phyloP scores from a whole-genome alignment of 2,113 vertebrate species.

The Hiodon alosoides region DNA sequence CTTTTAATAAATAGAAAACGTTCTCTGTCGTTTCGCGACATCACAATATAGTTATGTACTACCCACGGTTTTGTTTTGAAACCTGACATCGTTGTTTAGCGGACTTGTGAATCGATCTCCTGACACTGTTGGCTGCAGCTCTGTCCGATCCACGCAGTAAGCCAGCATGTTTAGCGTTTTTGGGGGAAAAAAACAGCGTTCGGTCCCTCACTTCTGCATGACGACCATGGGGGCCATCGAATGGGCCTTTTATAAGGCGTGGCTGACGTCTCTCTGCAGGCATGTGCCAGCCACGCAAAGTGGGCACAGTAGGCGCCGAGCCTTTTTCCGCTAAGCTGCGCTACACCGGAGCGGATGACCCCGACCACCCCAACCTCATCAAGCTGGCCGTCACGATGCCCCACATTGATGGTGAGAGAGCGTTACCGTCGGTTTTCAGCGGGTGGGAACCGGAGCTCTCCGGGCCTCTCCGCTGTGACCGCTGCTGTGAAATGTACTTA shows the following conservation, averaged over 20 bases:
- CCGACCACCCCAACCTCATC: conserved; percentile 77
- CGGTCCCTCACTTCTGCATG: neutral
- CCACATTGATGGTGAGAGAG: conserved; percentile 81
- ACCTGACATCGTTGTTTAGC: no score
- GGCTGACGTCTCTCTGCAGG: conserved; percentile 52
- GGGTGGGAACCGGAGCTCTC: no score
- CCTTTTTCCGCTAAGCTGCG: conserved; percentile 90
- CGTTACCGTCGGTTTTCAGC: neutral
- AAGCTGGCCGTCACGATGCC: conserved; percentile 89
- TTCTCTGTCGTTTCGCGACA: no score
- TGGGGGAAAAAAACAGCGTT: neutral
- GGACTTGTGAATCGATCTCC: no score
- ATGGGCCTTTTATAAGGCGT: no score
- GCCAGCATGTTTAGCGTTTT: no score
- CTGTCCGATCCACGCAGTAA: no score
- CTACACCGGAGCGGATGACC: conserved; percentile 81
- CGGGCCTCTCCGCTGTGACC: neutral
- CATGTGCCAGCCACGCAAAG: conserved; percentile 81
- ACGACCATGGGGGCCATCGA: neutral
- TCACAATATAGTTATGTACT: no score
- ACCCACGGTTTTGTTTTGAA: no score
- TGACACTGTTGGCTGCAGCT: no score
- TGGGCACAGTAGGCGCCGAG: conserved; percentile 82
- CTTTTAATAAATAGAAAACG: no score
- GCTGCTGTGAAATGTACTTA: neutral